Evolutionary conservation across 2,113 vertebrate genomes (phyloP).

Genomic region (Tupaia tana): DNA sequence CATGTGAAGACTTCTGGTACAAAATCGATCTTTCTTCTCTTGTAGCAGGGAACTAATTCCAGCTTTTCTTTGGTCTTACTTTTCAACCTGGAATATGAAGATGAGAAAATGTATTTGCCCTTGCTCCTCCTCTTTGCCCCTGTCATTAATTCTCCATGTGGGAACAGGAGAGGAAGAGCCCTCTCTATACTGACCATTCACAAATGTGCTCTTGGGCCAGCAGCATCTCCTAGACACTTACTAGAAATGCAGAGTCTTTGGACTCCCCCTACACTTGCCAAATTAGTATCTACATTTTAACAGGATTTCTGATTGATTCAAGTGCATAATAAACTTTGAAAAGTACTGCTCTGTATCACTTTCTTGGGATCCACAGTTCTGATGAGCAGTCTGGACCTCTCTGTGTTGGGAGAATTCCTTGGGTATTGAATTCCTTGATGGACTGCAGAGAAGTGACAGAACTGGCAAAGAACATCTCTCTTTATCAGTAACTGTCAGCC

Average conservation of each 20-base stretch:
- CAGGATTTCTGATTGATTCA: background rate
- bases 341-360: background rate
- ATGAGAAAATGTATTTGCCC: background rate
- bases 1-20: background rate
- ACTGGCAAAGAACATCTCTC: background rate
- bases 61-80: background rate
- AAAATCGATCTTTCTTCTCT: background rate
- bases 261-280: background rate
- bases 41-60: background rate
- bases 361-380: background rate
- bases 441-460: background rate
- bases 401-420: background rate
- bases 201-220: background rate
- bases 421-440: background rate
- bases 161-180: background rate
- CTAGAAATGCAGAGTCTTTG: background rate
- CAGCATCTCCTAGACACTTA: background rate
- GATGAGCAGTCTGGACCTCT: background rate
- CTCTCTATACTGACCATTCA: background rate
- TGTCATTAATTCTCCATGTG: background rate
- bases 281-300: background rate
- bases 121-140: background rate
- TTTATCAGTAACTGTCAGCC: background rate
- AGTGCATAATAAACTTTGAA: background rate
- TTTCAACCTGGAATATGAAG: background rate